phyloP scores from a whole-genome alignment of 2,888 invertebrate species.

The Endomychus coccineus region DNA sequence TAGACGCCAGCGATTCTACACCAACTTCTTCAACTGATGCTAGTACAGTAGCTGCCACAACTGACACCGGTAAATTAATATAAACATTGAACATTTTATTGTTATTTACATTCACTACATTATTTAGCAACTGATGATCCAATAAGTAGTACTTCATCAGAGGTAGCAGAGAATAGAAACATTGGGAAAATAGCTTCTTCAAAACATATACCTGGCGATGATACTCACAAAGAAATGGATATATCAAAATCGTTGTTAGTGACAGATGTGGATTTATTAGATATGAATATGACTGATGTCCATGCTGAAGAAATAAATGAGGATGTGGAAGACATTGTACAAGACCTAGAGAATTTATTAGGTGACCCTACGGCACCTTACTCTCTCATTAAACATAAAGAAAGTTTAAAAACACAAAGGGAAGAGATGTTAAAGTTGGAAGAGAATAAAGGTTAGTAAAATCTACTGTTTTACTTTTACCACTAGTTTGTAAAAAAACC shows the following conservation, averaged over 20 bases:
- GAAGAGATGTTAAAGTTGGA: too few species aligned
- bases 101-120: not conserved
- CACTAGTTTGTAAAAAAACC: too few species aligned
- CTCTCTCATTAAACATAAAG: not conserved
- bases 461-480: too few species aligned
- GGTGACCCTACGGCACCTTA: slow-evolving; percentile 27
- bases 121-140: slow-evolving; percentile 32
- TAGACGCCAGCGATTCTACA: slow-evolving; percentile 35
- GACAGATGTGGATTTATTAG: slow-evolving; percentile 29
- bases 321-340: slow-evolving; percentile 43
- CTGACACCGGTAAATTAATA: slow-evolving; percentile 8
- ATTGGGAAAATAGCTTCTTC: slow-evolving; percentile 1
- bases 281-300: slow-evolving; percentile 30
- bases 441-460: too few species aligned
- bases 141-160: slow-evolving; percentile 40
- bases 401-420: too few species aligned
- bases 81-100: not conserved
- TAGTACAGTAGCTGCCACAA: slow-evolving; percentile 9
- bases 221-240: slow-evolving; percentile 1
- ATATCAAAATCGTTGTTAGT: slow-evolving; percentile 14
- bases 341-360: slow-evolving; percentile 40
- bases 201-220: not conserved
- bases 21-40: slow-evolving; percentile 41
- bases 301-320: slow-evolving; percentile 36
- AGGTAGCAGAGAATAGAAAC: slow-evolving; percentile 25